These are phyloP conservation scores for Drosophila grimshawi DNA, from an alignment of 1,140 invertebrate species.

Conservation along the genomic window DNA sequence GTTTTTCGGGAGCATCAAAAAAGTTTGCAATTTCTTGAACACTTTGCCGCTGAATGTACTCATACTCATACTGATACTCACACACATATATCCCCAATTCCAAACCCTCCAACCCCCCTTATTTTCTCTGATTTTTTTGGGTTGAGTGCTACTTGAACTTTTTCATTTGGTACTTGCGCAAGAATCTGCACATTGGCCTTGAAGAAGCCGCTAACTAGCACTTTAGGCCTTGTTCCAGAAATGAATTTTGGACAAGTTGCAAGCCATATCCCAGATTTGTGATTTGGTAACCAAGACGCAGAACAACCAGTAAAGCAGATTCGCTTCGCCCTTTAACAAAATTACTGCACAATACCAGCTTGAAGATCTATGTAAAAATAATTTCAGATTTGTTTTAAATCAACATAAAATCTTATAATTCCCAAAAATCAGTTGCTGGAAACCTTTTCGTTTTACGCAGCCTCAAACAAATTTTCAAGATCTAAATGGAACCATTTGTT, in stretches of 20 bases:
- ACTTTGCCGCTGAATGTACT: conserved; percentile 33
- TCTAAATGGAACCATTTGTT: no score
- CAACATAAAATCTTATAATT: neutral
- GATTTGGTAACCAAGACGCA: no score
- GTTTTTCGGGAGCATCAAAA: conserved; percentile 82
- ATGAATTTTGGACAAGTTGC: conserved; percentile 5
- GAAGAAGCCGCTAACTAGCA: conserved; percentile 3
- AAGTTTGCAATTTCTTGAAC: conserved; percentile 81
- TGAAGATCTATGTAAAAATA: no score
- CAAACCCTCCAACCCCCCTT: neutral
- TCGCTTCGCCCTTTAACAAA: no score
- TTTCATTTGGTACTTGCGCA: conserved; percentile 41
- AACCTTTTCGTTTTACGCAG: no score
- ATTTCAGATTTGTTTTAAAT: no score
- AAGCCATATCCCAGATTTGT: no score
- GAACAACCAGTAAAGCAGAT: no score
- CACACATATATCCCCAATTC: neutral
- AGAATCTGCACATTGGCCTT: conserved; percentile 24
- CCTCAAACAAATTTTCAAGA: no score
- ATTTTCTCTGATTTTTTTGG: conserved; percentile 21
- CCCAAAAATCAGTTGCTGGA: neutral
- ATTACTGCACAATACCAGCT: no score
- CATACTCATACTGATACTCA: neutral
- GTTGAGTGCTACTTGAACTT: conserved; percentile 34
- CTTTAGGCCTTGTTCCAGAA: conserved; percentile 14